Conservation (phyloP, 2,113 vertebrate genomes). For the Salvator merianae region DNA sequence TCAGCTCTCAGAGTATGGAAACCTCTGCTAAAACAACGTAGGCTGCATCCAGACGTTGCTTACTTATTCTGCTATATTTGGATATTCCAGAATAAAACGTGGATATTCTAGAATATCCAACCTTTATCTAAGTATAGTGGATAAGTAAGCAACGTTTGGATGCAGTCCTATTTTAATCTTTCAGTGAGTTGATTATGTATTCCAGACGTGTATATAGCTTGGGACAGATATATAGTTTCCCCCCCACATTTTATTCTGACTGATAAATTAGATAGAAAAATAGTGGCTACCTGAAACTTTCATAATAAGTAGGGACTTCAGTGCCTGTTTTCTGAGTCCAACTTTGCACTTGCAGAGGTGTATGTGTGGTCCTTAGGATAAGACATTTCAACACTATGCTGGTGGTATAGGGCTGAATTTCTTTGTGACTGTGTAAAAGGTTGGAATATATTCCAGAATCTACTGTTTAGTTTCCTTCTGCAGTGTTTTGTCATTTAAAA, state of each 20-base stretch:
- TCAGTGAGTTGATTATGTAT: background rate
- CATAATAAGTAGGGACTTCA: background rate
- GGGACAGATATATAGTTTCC: background rate
- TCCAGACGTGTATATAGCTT: background rate
- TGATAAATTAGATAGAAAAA: background rate
- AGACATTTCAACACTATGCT: slow-evolving; percentile 13
- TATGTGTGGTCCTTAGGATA: background rate
- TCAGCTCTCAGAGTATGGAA: too few relatives aligned
- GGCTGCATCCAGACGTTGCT: too few relatives aligned
- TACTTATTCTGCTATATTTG: too few relatives aligned
- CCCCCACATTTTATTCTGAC: background rate
- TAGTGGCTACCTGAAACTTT: background rate
- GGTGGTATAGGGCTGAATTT: background rate
- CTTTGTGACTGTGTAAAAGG: slow-evolving; percentile 33
- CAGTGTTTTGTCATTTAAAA: slow-evolving; percentile 58
- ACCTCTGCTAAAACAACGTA: too few relatives aligned
- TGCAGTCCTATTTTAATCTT: too few relatives aligned
- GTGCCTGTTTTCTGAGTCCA: background rate
- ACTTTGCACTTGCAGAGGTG: background rate
- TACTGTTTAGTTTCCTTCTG: slow-evolving; percentile 55
- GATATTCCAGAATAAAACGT: too few relatives aligned
- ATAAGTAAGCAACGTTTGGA: too few relatives aligned
- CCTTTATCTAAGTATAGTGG: too few relatives aligned
- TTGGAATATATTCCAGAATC: slow-evolving; percentile 50
- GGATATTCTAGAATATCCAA: too few relatives aligned